phyloP scores from a whole-genome alignment of 2,888 invertebrate genomes.

The Carterocephalus palaemon region DNA sequence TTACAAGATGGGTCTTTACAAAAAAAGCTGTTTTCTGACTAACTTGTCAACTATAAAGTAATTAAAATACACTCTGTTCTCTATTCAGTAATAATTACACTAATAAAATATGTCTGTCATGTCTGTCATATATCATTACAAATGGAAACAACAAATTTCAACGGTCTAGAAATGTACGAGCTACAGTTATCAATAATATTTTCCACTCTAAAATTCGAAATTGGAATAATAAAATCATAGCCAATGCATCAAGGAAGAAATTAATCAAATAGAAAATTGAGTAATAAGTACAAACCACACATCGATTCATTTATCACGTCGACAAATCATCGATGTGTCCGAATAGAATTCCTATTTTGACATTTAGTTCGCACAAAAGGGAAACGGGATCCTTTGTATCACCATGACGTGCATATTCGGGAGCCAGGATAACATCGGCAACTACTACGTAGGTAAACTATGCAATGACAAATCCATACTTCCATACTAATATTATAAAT shows the following conservation, averaged over 20 bases:
- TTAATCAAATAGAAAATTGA: conserved; percentile 51
- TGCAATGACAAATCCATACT: too few species aligned
- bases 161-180: conserved; percentile 7
- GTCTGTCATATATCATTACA: neutral
- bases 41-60: too few species aligned
- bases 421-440: conserved; percentile 14
- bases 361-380: conserved; percentile 30
- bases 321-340: conserved; percentile 26
- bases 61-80: too few species aligned
- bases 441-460: too few species aligned
- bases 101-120: too few species aligned
- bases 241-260: conserved; percentile 39
- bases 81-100: too few species aligned
- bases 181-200: conserved; percentile 12
- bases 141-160: conserved; percentile 13
- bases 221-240: conserved; percentile 14
- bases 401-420: conserved; percentile 31
- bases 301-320: conserved; percentile 38
- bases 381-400: conserved; percentile 40
- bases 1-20: too few species aligned
- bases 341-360: conserved; percentile 43
- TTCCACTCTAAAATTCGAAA: conserved; percentile 19
- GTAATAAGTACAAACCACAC: conserved; percentile 57
- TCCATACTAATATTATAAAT: too few species aligned
- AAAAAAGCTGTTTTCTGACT: too few species aligned